Evolutionary conservation across 64 coral and sea anemone genomes (phyloP).

Genomic region (Cladopsammia gracilis): DNA sequence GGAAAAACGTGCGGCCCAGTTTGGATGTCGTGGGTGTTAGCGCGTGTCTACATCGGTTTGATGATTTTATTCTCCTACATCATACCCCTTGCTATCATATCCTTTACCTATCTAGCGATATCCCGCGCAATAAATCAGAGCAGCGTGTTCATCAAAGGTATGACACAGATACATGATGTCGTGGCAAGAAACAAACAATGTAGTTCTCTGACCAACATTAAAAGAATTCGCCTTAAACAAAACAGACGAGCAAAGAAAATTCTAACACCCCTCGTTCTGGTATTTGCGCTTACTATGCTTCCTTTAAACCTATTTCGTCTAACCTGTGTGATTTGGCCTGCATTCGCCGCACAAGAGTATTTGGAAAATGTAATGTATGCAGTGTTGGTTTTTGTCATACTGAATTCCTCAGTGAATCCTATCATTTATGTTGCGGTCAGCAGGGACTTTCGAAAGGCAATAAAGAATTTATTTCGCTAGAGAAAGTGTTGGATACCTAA

Average conservation of each 20-base stretch:
- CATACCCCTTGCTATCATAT: slow-evolving; percentile 48
- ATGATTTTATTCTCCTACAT: slow-evolving; percentile 36
- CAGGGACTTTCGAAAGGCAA: slow-evolving; percentile 41
- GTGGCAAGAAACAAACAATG: neutral
- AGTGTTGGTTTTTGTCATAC: slow-evolving; percentile 25
- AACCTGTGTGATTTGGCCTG: slow-evolving; percentile 23
- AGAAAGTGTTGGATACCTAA: too few relatives aligned
- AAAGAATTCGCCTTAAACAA: slow-evolving; percentile 31
- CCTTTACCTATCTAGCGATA: slow-evolving; percentile 60
- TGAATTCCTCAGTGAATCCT: slow-evolving; percentile 69
- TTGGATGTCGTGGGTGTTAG: neutral
- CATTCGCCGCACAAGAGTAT: neutral
- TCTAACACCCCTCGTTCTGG: slow-evolving; percentile 64
- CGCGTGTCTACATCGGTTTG: neutral
- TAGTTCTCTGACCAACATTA: slow-evolving; percentile 1
- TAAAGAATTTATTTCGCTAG: neutral
- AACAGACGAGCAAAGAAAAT: slow-evolving; percentile 79
- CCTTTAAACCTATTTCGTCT: slow-evolving; percentile 73
- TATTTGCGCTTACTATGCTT: slow-evolving; percentile 68
- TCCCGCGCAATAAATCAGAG: slow-evolving; percentile 52
- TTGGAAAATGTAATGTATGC: slow-evolving; percentile 27
- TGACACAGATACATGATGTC: slow-evolving; percentile 13
- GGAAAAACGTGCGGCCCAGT: neutral
- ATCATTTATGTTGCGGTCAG: slow-evolving; percentile 67
- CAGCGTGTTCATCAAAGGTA: slow-evolving; percentile 22